Evolutionary conservation across 2,113 vertebrate genomes (phyloP).

Genomic region (Columba janthina): DNA sequence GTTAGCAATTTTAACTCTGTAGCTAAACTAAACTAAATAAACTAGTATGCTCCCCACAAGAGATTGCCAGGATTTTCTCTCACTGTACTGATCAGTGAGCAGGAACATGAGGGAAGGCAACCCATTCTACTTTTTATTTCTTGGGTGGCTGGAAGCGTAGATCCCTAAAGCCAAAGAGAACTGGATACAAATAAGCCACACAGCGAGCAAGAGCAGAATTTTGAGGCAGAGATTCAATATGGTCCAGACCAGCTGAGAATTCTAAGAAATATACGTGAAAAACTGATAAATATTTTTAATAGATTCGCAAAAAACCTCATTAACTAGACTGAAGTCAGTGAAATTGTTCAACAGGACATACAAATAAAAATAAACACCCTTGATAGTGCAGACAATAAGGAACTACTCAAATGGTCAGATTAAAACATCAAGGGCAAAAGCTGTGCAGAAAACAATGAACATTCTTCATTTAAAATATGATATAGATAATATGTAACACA

Average conservation of each 20-base stretch:
- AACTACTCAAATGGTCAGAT: background rate
- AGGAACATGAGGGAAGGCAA: background rate
- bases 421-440: background rate
- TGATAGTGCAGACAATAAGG: background rate
- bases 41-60: background rate
- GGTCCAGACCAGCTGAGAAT: slow-evolving; percentile 18
- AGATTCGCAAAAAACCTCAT: background rate
- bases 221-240: background rate
- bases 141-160: background rate
- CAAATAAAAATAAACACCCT: background rate
- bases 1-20: background rate
- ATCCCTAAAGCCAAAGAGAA: background rate
- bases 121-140: background rate
- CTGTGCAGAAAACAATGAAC: background rate
- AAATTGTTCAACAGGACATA: background rate
- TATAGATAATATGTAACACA: background rate
- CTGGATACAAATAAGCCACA: background rate
- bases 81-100: background rate
- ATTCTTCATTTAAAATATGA: background rate
- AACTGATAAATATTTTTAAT: background rate
- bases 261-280: slow-evolving; percentile 7
- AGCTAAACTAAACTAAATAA: background rate
- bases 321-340: background rate
- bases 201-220: background rate
- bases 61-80: background rate